Conservation (phyloP, 2,113 vertebrate species). For the Donacobius atricapilla region DNA sequence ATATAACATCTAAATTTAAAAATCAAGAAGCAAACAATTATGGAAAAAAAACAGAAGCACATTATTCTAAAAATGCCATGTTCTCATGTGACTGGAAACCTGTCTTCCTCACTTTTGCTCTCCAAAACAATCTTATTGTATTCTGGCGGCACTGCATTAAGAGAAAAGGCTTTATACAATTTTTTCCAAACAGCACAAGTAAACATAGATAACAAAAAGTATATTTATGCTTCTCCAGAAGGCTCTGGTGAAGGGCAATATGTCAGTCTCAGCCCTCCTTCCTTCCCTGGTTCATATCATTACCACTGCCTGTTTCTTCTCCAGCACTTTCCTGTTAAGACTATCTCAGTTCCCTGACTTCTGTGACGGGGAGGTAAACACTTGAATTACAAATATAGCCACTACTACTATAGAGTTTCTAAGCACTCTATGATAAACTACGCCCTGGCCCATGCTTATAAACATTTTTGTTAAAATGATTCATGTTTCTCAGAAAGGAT, state of each 20-base stretch:
- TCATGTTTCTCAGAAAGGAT: constrained; percentile 18
- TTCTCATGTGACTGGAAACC: background rate
- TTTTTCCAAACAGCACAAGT: background rate
- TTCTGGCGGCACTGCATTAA: background rate
- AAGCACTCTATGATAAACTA: background rate
- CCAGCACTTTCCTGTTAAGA: background rate
- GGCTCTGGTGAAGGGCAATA: background rate
- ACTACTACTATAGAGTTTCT: background rate
- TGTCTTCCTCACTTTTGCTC: background rate
- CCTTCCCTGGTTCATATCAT: background rate
- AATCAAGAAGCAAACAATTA: background rate
- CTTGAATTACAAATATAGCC: constrained; percentile 8
- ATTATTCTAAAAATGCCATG: background rate
- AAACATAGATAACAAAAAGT: background rate
- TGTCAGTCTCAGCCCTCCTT: background rate
- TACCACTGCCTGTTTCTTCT: background rate
- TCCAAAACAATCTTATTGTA: background rate
- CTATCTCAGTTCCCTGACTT: background rate
- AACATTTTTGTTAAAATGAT: background rate
- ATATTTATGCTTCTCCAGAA: background rate
- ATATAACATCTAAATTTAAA: background rate
- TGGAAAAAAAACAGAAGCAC: background rate
- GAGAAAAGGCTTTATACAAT: background rate
- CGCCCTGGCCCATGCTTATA: background rate
- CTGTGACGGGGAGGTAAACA: background rate